These are phyloP conservation scores for Tadarida brasiliensis DNA, from an alignment of 2,797 vertebrate genomes.

Conservation along the genomic window DNA sequence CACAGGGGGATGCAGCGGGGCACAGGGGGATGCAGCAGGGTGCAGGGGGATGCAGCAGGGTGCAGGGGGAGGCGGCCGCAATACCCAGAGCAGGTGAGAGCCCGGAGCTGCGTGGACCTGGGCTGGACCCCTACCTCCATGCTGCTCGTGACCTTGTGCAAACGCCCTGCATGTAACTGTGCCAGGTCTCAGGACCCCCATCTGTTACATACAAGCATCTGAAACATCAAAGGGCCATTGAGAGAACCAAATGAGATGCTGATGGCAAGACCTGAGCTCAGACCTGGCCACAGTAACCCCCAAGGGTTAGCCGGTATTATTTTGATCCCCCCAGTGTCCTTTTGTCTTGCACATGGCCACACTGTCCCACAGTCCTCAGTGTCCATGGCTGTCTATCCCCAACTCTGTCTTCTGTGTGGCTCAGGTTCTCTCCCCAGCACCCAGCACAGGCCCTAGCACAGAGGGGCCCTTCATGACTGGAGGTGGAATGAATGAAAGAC, in stretches of 20 bases:
- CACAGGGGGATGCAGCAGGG: too few relatives aligned
- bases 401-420: rapidly evolving
- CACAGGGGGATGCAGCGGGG: neutral
- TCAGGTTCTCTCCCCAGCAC: neutral
- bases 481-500: neutral
- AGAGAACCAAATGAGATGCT: rapidly evolving
- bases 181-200: neutral
- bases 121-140: neutral
- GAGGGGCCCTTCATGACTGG: neutral
- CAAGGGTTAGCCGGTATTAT: rapidly evolving
- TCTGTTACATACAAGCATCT: neutral
- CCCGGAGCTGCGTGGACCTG: neutral
- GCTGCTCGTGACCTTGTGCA: neutral
- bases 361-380: neutral
- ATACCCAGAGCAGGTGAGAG: too few relatives aligned
- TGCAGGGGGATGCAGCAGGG: too few relatives aligned
- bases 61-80: neutral
- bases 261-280: neutral
- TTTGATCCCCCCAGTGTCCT: neutral
- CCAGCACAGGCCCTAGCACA: rapidly evolving
- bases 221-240: neutral
- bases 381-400: neutral
- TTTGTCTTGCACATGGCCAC: too few relatives aligned
- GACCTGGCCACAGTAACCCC: rapidly evolving
- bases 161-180: neutral